Percentiles rank a stretch among this genome's conserved stretches.
Evolutionary conservation across 2,113 vertebrate species (phyloP).

Genomic region (Lipophrys pholis): DNA sequence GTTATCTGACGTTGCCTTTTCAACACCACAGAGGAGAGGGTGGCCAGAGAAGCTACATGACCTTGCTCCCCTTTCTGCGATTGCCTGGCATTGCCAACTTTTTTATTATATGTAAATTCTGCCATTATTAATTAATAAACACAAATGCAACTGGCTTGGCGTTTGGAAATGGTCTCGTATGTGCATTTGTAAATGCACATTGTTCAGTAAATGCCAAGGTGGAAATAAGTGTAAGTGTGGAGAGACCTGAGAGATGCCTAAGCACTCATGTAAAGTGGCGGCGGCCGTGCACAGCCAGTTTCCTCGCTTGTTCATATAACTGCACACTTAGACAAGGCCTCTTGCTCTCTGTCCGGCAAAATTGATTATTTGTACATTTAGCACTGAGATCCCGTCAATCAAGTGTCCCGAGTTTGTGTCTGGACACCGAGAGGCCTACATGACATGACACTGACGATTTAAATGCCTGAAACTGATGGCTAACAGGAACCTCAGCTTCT

Average conservation of each 20-base stretch:
- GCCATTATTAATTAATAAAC: conserved; percentile 47
- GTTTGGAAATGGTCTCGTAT: not conserved
- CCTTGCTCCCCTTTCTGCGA: conserved; percentile 75
- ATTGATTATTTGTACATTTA: conserved; percentile 76
- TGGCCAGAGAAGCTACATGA: conserved; percentile 78
- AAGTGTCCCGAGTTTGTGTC: conserved; percentile 62
- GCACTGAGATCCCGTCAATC: conserved; percentile 67
- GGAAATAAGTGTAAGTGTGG: conserved; percentile 50
- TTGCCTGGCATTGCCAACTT: conserved; percentile 41
- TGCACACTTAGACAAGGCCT: conserved; percentile 63
- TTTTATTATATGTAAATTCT: conserved; percentile 17
- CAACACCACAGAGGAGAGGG: conserved; percentile 80
- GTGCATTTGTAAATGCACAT: conserved; percentile 20
- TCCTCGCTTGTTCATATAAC: conserved; percentile 52
- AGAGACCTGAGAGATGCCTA: conserved; percentile 74
- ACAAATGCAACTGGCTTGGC: not conserved
- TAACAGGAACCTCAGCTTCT: not conserved
- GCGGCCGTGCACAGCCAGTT: conserved; percentile 61
- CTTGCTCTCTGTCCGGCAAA: conserved; percentile 77
- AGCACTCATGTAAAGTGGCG: conserved; percentile 79
- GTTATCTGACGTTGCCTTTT: conserved; percentile 87
- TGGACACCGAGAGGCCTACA: conserved; percentile 28
- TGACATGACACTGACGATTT: not conserved
- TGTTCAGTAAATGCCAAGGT: conserved; percentile 24
- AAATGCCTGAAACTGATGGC: conserved; percentile 2